Base-by-base conservation (phyloP, 2,113 vertebrate genomes). In the Ammodytes marinus region DNA sequence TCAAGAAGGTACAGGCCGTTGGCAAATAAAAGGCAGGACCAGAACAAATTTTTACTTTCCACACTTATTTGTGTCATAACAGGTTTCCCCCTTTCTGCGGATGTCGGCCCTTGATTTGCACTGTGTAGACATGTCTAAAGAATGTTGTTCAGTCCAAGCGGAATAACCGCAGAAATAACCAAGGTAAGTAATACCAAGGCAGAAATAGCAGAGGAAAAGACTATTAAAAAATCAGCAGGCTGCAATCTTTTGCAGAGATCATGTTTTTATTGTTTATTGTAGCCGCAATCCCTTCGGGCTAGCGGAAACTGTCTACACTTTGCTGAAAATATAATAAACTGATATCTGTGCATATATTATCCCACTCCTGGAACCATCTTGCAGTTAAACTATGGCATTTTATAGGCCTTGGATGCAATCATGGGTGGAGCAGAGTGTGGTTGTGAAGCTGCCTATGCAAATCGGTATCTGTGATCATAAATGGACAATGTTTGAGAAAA, bases 1-100 rank as follows among this genome's bases (percentile, higher is more conserved):
- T 92, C 92, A 91, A 81, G 88, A 91, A 92, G 79, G 91, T 88
- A 91, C 87, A 87, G 58, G 58, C 75, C 15, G 47, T 83, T 37
- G 9, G 86, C 86, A 92, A 90, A 91, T 88, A 84, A 82, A 85
- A 89, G 80, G 66, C 75, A 86, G 59, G 71, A 61, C 75, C 63
- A 39, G 83, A 88, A 78, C 74, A 74, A 39, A 70, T 90, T 80
- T 80, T 83, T 52, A 69, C 83, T 73, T 79, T 80, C 52, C 64
- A 39, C 70, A 59, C 63, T 59, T 88, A 86, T 86, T 82, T 89
- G 88, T 86, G 73, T 74, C 46, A 47, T 69, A 83, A 78, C 59
- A 71, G 64, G 61, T 59, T 84, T 77, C 58, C 3, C 45, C 17
- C 12, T 17, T 55, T 60, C 47, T 37, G 40, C 0, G 9, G 40